Base-by-base conservation (phyloP, 2,797 vertebrate species). In the Adelosebastes latens region DNA sequence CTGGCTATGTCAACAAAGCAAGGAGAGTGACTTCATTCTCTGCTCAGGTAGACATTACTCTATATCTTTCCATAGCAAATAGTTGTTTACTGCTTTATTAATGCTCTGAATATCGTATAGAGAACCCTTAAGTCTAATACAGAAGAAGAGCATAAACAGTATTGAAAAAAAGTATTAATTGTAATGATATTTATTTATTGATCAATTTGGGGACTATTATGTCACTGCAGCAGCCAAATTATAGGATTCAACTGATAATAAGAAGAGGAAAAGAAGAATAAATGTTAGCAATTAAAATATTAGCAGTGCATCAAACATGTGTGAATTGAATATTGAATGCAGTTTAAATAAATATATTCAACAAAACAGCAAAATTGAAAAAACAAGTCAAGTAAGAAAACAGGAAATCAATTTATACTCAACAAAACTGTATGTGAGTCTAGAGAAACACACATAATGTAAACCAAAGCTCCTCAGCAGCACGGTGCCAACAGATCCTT, bases 401-500 rank as follows among this genome's bases (percentile, higher is more conserved):
- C 4, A 14, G 2, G 36, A 36, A 46, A 39, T 31, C 3, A 2
- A 24, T 49, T 32, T 39, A n/a, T 5, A 31, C 72, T 31, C 4
- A 55, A 22, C 16, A 72, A 46, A 56, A 36, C 25, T 9, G 20
- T 55, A 18, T 77, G 11, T 52, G 32, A 62, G 11, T 66, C 68
- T 20, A 66, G 24, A 75, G 59, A 49, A 75, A 29, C 61, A 71
- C 49, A 71, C 39, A 69, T 36, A 59, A 68, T 78, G 65, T 76
- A 75, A 87, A 60, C 34, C 13, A 73, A 75, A 77, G 76, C 24
- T 56, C 18, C 32, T 76, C 68, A 16, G 76, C 62, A 62, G 20
- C 61, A 53, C 2, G 1, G 32, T 59, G 79, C 77, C 75, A 79
- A 46, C 24, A 84, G 22, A 80, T 72, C 53, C 55, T 77, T 69